Percentiles rank a stretch among this genome's conserved stretches.
phyloP scores from a whole-genome alignment of 2,797 vertebrate species.

The Poeciliopsis turneri region DNA sequence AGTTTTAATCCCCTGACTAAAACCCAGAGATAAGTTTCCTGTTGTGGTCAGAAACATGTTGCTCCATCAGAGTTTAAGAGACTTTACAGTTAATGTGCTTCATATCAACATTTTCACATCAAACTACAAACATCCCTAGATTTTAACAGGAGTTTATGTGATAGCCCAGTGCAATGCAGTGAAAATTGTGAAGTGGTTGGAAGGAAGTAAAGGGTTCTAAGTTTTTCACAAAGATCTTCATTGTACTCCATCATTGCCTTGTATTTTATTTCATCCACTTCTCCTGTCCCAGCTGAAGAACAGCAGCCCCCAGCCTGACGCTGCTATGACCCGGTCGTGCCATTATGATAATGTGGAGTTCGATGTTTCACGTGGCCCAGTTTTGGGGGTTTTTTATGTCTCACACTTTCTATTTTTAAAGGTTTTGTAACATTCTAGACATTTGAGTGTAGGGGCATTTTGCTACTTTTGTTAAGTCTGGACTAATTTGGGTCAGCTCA shows the following conservation, averaged over 20 bases:
- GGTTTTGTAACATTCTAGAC: neutral
- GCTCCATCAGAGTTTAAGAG: neutral
- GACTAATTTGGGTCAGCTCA: neutral
- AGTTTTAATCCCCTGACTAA: neutral
- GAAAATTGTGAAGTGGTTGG: neutral
- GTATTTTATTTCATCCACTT: neutral
- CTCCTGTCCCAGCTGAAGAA: neutral
- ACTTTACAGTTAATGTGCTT: neutral
- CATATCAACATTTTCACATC: neutral
- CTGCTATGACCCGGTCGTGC: neutral
- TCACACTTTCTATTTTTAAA: neutral
- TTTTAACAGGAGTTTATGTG: neutral
- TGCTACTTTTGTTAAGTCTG: neutral
- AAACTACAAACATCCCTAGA: neutral
- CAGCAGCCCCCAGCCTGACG: neutral
- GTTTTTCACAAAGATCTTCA: neutral
- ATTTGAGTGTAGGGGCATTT: neutral
- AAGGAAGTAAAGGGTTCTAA: neutral
- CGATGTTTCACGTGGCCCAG: neutral
- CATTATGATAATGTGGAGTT: neutral
- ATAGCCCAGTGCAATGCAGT: neutral
- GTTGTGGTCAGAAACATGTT: neutral
- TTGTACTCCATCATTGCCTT: neutral
- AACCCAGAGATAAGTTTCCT: neutral
- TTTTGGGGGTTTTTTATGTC: neutral